Base-by-base conservation (phyloP, 1,140 invertebrate species). In the Drosophila grimshawi region DNA sequence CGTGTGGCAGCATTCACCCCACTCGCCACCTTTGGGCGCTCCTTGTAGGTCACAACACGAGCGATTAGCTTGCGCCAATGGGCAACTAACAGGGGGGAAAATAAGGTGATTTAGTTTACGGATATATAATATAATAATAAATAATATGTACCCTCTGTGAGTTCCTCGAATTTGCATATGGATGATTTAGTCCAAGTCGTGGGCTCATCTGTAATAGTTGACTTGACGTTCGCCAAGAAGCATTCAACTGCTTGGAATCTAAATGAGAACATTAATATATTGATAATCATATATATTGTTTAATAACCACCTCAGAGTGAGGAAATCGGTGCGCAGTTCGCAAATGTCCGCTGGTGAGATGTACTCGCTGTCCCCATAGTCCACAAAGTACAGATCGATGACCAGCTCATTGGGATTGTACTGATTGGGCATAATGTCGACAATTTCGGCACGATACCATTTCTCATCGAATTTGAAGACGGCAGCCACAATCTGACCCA, bases 201-300 rank as follows among this genome's bases (percentile, higher is more conserved):
- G 0, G 92, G 85, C 11, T 91, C 81, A 10, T 91, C 82, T 19
- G 59, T 67, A 32, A 89, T 86, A 0, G 91, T 91, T 5, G 95
- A 95, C 90, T 94, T 94, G 2, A 97, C 94, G 65, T 95, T 94
- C 2, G 95, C 95, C 60, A 97, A 91, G 73, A 94, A 95, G 92
- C 96, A 97, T 89, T 97, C 96, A 81, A 97, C 95, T 0, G 97
- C 97, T 94, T 97, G 95, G 32, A 94, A 93, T 80, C 92, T 92
- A 19, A 7, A 55, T 41, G 5, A 5, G 8, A n/a, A 5, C 32
- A 59, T 39, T 45, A 49, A 30, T 60, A 19, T 48, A 56, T 48
- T 37, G 7, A 37, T 7, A 27, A 2, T 35, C 11, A 29, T 62
- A 33, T 45, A 3, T 3, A 29, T 48, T 4, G 2, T 48, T 48